Percentiles rank a stretch among this genome's conserved stretches.
These are phyloP conservation scores for Drosophila repleta DNA, from an alignment of 1,140 invertebrate species.

Conservation along the genomic window DNA sequence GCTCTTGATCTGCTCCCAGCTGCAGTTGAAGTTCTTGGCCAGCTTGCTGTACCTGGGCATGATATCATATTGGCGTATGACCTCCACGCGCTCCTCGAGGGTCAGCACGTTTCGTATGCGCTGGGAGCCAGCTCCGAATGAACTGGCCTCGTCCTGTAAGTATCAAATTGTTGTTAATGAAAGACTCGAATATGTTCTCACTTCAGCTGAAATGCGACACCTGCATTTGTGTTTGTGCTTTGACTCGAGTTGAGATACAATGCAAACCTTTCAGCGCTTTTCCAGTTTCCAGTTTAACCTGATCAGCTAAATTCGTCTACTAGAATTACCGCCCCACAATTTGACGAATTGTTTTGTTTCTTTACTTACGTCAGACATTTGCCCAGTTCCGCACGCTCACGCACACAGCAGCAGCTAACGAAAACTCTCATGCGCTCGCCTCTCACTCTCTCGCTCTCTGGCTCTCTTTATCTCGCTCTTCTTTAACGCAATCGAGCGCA, in stretches of 20 bases:
- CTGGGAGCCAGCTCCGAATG: constrained; percentile 20
- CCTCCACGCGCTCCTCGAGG: constrained; percentile 72
- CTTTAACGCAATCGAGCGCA: constrained; percentile 20
- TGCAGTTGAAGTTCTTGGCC: constrained; percentile 77
- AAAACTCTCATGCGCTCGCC: constrained; percentile 2
- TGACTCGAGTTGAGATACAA: no score
- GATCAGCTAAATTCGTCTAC: constrained; percentile 20
- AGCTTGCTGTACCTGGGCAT: constrained; percentile 77
- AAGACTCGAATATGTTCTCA: no score
- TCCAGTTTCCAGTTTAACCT: constrained; percentile 23
- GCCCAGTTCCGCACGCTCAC: constrained; percentile 28
- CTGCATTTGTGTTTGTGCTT: no score
- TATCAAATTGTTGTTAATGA: no score
- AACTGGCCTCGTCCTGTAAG: constrained; percentile 36
- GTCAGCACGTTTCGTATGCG: constrained; percentile 73
- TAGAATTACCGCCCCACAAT: constrained; percentile 11
- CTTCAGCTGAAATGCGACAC: no score
- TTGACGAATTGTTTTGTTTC: constrained; percentile 17
- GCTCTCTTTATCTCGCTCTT: constrained; percentile 21
- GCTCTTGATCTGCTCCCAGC: constrained; percentile 81
- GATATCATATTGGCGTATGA: constrained; percentile 71
- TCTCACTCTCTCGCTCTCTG: constrained; percentile 4
- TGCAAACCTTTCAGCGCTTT: background rate
- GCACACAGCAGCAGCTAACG: constrained; percentile 24
- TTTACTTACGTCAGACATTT: constrained; percentile 72